Evolutionary conservation across 2,797 vertebrate species (phyloP).

Genomic region (Mormyrus proboscirostris): DNA sequence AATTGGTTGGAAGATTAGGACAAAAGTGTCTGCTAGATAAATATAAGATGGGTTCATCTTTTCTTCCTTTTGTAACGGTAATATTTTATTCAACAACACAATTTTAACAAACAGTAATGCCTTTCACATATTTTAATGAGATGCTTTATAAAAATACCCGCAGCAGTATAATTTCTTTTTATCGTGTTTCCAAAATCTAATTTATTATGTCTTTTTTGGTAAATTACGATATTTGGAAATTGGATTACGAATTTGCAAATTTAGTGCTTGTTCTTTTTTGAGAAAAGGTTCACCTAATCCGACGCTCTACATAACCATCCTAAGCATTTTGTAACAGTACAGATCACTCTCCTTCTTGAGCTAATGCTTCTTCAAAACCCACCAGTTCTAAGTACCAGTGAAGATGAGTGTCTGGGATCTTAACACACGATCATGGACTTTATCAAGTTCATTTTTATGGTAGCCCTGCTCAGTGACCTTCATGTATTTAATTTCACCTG

Average conservation of each 20-base stretch:
- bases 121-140: not conserved
- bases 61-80: not conserved
- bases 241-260: not conserved
- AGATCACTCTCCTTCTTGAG: not conserved
- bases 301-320: not conserved
- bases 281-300: not conserved
- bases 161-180: not conserved
- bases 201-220: not conserved
- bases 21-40: not conserved
- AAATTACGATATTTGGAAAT: not conserved
- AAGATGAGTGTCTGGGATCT: not conserved
- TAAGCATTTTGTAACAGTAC: not conserved
- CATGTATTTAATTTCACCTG: not conserved
- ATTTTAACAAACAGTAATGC: not conserved
- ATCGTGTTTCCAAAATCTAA: not conserved
- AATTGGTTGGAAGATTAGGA: not conserved
- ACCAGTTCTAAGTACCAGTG: not conserved
- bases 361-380: not conserved
- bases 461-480: not conserved
- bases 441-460: not conserved
- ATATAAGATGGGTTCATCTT: not conserved
- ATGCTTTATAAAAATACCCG: not conserved
- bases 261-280: not conserved
- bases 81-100: not conserved
- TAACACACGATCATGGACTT: not conserved